phyloP scores from a whole-genome alignment of 1,140 invertebrate genomes.

The Drosophila micromelanica region DNA sequence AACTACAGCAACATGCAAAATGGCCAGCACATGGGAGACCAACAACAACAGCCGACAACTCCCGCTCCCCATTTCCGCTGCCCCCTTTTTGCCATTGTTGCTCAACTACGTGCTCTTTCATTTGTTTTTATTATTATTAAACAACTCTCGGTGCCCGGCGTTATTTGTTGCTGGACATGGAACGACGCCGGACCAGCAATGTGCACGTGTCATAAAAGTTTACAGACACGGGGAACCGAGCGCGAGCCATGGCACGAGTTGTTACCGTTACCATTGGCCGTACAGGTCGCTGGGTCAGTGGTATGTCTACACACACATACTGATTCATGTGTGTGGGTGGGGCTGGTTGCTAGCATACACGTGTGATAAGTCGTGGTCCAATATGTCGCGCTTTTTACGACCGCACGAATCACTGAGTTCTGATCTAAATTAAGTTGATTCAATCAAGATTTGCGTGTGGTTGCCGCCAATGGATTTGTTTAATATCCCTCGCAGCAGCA shows the following conservation, averaged over 20 bases:
- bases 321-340: slow-evolving; percentile 15
- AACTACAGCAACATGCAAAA: slow-evolving; percentile 64
- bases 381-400: slow-evolving; percentile 81
- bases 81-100: slow-evolving; percentile 37
- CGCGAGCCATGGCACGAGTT: slow-evolving; percentile 39
- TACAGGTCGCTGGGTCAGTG: slow-evolving; percentile 50
- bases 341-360: slow-evolving; percentile 32
- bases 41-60: slow-evolving; percentile 35
- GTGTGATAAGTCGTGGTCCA: slow-evolving; percentile 77
- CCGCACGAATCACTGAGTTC: slow-evolving; percentile 75
- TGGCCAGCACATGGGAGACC: slow-evolving; percentile 60
- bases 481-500: slow-evolving; percentile 58
- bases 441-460: slow-evolving; percentile 78
- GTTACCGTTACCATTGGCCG: slow-evolving; percentile 40
- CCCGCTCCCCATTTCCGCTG: slow-evolving; percentile 1
- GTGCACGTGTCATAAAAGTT: slow-evolving; percentile 80
- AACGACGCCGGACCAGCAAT: slow-evolving; percentile 39
- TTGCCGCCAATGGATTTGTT: slow-evolving; percentile 69
- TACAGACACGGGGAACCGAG: slow-evolving; percentile 59
- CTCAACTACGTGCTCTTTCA: slow-evolving; percentile 77
- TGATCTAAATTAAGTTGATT: slow-evolving; percentile 82
- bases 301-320: slow-evolving; percentile 8
- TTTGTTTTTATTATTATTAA: slow-evolving; percentile 83
- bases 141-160: slow-evolving; percentile 65
- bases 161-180: slow-evolving; percentile 63